These are phyloP conservation scores for Gymnoscelis rufifasciata DNA, from an alignment of 2,888 invertebrate species.

Conservation along the genomic window DNA sequence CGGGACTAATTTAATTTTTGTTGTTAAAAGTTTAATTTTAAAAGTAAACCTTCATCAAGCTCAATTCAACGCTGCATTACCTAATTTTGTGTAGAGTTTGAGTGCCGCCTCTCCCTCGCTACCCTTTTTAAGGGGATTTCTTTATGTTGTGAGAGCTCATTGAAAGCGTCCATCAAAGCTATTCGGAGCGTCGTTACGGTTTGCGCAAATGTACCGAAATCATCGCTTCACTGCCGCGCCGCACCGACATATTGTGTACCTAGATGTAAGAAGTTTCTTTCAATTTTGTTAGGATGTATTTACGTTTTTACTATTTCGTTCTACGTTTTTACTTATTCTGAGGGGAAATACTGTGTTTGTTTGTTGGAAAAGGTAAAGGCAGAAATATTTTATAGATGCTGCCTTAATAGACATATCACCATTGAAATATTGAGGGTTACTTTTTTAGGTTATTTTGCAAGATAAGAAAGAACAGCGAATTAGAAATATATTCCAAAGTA, in stretches of 20 bases:
- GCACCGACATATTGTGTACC: conserved; percentile 71
- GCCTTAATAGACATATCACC: too few relatives aligned
- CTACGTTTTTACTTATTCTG: too few relatives aligned
- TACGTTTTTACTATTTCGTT: background rate
- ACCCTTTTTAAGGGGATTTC: conserved; percentile 80
- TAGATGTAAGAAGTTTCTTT: conserved; percentile 58
- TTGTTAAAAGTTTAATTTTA: too few relatives aligned
- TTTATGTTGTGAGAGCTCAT: conserved; percentile 81
- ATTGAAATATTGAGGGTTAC: too few relatives aligned
- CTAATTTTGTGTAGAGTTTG: conserved; percentile 45
- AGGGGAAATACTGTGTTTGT: too few relatives aligned
- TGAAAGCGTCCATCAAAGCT: conserved; percentile 83
- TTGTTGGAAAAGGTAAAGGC: too few relatives aligned
- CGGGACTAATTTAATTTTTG: too few relatives aligned
- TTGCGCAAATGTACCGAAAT: conserved; percentile 80
- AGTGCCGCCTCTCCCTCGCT: conserved; percentile 53
- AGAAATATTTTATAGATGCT: too few relatives aligned
- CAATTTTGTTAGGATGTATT: conserved; percentile 45
- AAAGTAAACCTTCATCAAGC: conserved; percentile 2
- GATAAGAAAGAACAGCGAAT: too few relatives aligned
- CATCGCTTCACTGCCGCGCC: conserved; percentile 72
- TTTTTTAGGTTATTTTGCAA: too few relatives aligned
- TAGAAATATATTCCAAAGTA: too few relatives aligned
- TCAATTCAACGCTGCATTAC: conserved; percentile 30
- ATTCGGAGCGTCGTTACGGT: conserved; percentile 82